Base-by-base conservation (phyloP, 2,113 vertebrate genomes). In the Trogon surrucura region DNA sequence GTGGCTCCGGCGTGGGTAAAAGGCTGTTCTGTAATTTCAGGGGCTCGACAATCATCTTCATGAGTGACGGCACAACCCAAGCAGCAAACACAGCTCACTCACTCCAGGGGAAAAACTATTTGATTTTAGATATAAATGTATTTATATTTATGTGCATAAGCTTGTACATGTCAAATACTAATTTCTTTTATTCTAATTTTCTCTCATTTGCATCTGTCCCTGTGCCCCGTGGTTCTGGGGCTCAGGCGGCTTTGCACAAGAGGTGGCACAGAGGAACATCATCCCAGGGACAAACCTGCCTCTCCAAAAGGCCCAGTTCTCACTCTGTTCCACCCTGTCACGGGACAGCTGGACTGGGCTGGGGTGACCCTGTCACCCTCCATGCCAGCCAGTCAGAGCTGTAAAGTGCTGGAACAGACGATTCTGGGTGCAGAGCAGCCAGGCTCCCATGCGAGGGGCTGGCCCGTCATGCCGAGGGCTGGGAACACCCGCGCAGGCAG, bases 141-240 rank as follows among this genome's bases (percentile, higher is more conserved):
- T 96, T 96, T 96, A 96, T 97, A 96, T 96, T 95, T 96, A 96
- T 96, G 93, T 96, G 93, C 93, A 94, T 96, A 90, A 25, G 69
- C 71, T 89, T 94, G 80, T 93, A 92, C 1, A 6, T 6, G 21
- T 95, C 96, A 96, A 93, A 94, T 96, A 96, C 69, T 96, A 94
- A 94, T 96, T 96, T 95, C 26, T 95, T 96, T 89, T 86, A 91
- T 96, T 95, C 88, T 95, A 79, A 92, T 94, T 91, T 86, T 54
- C 69, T 75, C 83, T 92, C 45, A 82, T 96, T 96, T 89, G 77
- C 88, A 92, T 91, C 90, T 66, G n/a, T 94, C 75, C 95, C 91
- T 4, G 75, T 4, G 13, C 57, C 57, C 71, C 27, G 26, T 26
- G 51, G 26, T 36, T 22, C 89, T 74, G 67, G 91, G 73, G 64